Evolutionary conservation across 1,140 invertebrate genomes (phyloP).

Genomic region (Diplogasteroides magnus): DNA sequence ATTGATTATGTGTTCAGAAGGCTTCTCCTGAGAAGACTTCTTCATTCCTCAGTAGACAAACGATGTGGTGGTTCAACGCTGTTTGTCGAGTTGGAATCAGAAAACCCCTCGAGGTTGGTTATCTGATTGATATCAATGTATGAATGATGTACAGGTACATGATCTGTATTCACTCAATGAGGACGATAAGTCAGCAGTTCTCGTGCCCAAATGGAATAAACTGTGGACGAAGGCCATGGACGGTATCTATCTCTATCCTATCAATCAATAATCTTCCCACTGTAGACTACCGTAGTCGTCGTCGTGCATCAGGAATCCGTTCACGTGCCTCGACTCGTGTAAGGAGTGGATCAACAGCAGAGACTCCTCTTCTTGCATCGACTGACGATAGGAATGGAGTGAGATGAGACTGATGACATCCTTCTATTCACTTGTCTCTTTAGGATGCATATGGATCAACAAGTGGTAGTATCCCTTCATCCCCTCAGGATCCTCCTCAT

Average conservation of each 20-base stretch:
- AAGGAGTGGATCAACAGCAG: not conserved
- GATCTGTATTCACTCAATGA: slow-evolving; percentile 44
- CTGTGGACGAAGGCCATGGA: slow-evolving; percentile 42
- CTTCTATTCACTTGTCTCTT: not conserved
- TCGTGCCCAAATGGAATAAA: slow-evolving; percentile 44
- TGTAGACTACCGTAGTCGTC: not conserved
- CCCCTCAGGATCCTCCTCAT: not conserved
- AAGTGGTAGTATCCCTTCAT: not conserved
- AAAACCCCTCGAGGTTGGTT: slow-evolving; percentile 38
- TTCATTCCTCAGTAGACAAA: slow-evolving; percentile 45
- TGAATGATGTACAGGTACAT: not conserved
- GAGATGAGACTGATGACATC: not conserved
- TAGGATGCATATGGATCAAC: not conserved
- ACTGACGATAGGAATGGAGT: not conserved
- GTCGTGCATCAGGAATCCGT: not conserved
- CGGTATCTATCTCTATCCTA: slow-evolving; percentile 24
- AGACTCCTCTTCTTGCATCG: not conserved
- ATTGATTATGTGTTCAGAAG: too few relatives aligned
- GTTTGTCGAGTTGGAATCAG: slow-evolving; percentile 33
- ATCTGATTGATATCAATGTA: not conserved
- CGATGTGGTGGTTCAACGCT: slow-evolving; percentile 50
- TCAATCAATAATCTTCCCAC: not conserved
- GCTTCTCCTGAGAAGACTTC: slow-evolving; percentile 40
- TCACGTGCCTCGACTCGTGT: not conserved
- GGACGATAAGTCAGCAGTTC: slow-evolving; percentile 29